Evolutionary conservation across 2,888 invertebrate species (phyloP).

Genomic region (Trichogramma evanescens): DNA sequence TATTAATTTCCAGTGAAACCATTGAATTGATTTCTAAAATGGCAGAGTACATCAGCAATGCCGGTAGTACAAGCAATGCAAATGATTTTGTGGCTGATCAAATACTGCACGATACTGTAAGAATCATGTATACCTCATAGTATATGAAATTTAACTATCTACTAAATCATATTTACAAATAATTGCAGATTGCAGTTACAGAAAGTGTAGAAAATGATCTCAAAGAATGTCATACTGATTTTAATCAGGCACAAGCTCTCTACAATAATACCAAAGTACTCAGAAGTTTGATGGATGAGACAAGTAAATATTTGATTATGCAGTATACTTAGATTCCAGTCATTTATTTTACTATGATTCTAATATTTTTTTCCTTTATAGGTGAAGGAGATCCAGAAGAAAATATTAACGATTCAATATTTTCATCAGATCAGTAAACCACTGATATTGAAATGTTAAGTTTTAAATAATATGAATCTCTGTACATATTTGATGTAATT

Average conservation of each 20-base stretch:
- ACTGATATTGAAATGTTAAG: too few relatives aligned
- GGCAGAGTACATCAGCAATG: constrained; percentile 27
- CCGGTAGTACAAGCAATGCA: constrained; percentile 8
- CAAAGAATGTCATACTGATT: constrained; percentile 6
- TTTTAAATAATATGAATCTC: too few relatives aligned
- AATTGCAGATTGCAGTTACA: constrained; percentile 1
- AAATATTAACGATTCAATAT: too few relatives aligned
- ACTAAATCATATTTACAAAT: not conserved
- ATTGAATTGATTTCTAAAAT: constrained; percentile 27
- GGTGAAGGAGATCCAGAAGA: too few relatives aligned
- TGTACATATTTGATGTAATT: too few relatives aligned
- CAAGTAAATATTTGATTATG: too few relatives aligned
- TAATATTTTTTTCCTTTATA: too few relatives aligned
- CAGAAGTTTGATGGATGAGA: not conserved
- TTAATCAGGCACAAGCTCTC: constrained; percentile 2
- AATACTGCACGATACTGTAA: constrained; percentile 15
- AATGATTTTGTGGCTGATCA: constrained; percentile 6
- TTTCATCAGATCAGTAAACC: too few relatives aligned
- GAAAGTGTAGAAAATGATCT: constrained; percentile 6
- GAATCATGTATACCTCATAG: not conserved
- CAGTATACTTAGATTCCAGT: too few relatives aligned
- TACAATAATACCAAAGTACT: not conserved
- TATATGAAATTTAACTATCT: not conserved
- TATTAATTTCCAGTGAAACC: constrained; percentile 24
- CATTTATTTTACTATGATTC: too few relatives aligned